phyloP scores from a whole-genome alignment of 2,888 invertebrate genomes.

The Mesorhabditis spiculigera region DNA sequence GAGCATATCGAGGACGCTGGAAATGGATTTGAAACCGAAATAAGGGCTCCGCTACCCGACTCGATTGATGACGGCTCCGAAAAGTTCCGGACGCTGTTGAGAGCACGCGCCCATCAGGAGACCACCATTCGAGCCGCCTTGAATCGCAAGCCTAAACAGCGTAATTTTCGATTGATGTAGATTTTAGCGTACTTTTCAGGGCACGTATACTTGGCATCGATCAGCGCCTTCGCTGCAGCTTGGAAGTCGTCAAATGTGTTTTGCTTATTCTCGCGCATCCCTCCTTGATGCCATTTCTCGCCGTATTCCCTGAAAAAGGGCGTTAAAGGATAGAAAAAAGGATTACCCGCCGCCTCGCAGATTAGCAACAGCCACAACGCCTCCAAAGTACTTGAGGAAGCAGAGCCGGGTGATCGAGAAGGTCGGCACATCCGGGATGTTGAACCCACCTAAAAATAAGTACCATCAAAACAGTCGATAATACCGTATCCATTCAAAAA shows the following conservation, averaged over 20 bases:
- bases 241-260: conserved; percentile 96
- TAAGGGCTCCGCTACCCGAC: conserved; percentile 74
- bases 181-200: conserved; percentile 64
- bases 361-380: conserved; percentile 85
- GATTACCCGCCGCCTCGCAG: conserved; percentile 88
- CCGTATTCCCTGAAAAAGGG: conserved; percentile 79
- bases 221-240: conserved; percentile 81
- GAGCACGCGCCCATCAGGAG: conserved; percentile 88
- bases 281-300: conserved; percentile 88
- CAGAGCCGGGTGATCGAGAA: conserved; percentile 83
- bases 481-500: conserved; percentile 94
- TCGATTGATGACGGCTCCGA: conserved; percentile 85
- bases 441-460: conserved; percentile 64
- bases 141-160: conserved; percentile 70
- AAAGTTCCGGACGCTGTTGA: conserved; percentile 90
- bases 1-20: conserved; percentile 91
- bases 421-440: conserved; percentile 79
- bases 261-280: conserved; percentile 85
- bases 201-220: conserved; percentile 75
- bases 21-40: conserved; percentile 14
- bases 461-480: neutral
- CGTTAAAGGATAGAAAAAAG: neutral
- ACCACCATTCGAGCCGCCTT: conserved; percentile 96
- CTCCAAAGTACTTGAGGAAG: conserved; percentile 83
- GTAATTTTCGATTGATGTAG: neutral